phyloP scores from a whole-genome alignment of 2,113 vertebrate genomes.

The Chloropsis hardwickii region DNA sequence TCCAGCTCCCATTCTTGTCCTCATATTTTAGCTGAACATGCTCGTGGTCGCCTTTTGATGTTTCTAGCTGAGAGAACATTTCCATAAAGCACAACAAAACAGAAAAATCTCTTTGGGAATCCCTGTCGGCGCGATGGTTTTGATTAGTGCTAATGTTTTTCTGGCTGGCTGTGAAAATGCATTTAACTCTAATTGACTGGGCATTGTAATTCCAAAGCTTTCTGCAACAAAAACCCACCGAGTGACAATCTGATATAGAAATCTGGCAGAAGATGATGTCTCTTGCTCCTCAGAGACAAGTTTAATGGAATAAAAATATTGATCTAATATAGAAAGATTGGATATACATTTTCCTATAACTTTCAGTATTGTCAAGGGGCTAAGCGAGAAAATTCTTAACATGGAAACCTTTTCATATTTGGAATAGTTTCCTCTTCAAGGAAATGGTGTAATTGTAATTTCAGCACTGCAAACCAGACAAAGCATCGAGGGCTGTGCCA shows the following conservation, averaged over 20 bases:
- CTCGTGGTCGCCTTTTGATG: slow-evolving; percentile 30
- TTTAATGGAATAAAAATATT: slow-evolving; percentile 66
- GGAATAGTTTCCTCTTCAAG: slow-evolving; percentile 36
- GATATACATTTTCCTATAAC: slow-evolving; percentile 50
- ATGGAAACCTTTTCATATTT: slow-evolving; percentile 35
- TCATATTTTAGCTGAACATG: neutral
- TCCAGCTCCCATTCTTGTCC: neutral
- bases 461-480: slow-evolving; percentile 18
- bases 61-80: slow-evolving; percentile 48
- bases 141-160: slow-evolving; percentile 71
- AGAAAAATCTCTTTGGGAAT: slow-evolving; percentile 45
- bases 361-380: slow-evolving; percentile 9
- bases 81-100: slow-evolving; percentile 31
- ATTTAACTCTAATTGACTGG: slow-evolving; percentile 70
- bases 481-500: neutral
- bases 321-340: slow-evolving; percentile 62
- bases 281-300: slow-evolving; percentile 27
- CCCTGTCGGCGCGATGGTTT: slow-evolving; percentile 49
- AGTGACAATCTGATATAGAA: slow-evolving; percentile 64
- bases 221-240: slow-evolving; percentile 48
- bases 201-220: slow-evolving; percentile 67
- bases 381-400: slow-evolving; percentile 6
- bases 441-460: slow-evolving; percentile 44
- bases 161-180: slow-evolving; percentile 69
- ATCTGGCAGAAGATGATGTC: slow-evolving; percentile 54